Evolutionary conservation across 2,888 invertebrate genomes (phyloP), one percentile per base, ranked within the genome.

Genomic region (Microchrysa polita): DNA sequence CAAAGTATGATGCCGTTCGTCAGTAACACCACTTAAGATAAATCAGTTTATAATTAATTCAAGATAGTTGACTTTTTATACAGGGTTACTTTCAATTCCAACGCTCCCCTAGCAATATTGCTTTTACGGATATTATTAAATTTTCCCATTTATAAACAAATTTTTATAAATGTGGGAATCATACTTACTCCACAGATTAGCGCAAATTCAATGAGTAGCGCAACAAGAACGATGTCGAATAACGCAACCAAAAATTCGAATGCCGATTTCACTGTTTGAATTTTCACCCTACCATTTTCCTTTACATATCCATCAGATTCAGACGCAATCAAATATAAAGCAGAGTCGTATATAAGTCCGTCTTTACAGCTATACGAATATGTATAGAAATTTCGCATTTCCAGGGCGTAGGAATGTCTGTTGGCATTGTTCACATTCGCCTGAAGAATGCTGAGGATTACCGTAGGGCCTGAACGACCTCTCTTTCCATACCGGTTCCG

Each of bases 401-500:
- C 23, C 59, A 59, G 10, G 22, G 14, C 14, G 4, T 12, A 12
- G 57, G n/a, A 59, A 59, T 59, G 14, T 42, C 61, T 63, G 42
- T 23, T n/a, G 42, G 40, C 61, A 40, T 18, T 18, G 18, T 40
- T 63, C 12, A 42, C 16, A 20, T 63, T 42, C 23, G 61, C 16
- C 61, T 10, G 5, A 63, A 63, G 61, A 42, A 63, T 63, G n/a
- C 40, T 18, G 16, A 22, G 42, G 42, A 63, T 63, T 63, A 60
- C 27, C n/a, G 27, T 34, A 63, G 40, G 16, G 16, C n/a, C 22
- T n/a, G 27, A 27, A 27, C 23, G n/a, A n/a, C n/a, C n/a, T 5
- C 18, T 20, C 55, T 52, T 52, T 10, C 52, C 52, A 23, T n/a
- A 61, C 61, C 9, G n/a, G 27, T 34, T 12, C 12, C 14, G n/a